Base-by-base conservation (phyloP, 2,888 invertebrate genomes). In the Ommatoiulus sabulosus region DNA sequence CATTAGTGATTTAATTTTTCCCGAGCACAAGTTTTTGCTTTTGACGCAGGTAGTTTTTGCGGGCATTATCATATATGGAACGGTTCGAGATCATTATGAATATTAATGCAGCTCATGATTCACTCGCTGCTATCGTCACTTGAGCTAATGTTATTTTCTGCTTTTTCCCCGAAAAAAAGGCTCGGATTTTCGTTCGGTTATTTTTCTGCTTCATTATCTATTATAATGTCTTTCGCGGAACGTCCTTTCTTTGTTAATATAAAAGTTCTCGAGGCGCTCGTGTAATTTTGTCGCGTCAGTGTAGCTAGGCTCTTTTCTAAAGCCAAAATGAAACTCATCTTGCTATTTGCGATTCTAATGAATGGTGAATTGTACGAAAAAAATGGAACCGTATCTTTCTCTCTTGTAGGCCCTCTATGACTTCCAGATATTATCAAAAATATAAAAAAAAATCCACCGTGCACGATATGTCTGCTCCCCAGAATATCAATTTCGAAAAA, bases 271-370 rank as follows among this genome's bases (percentile, higher is more conserved):
- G 72, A 72, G 72, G 72, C 72, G 72, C 10, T 72, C 72, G 72
- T 24, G 72, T 72, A 72, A 72, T 72, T 72, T 72, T 72, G 72
- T 72, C 72, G 72, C 72, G 72, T 72, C 72, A 72, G 72, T 24
- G 63, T 63, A 63, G 72, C 24, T 63, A 72, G 72, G 24, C 24
- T 24, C 24, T 72, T 52, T 24, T 72, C 72, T 72, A 24, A 72
- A 72, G 72, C 72, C 72, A 72, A 72, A 72, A 72, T 72, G 72
- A 72, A 72, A 72, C 72, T 72, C 72, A 72, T 72, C 72, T 72
- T 24, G 72, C 72, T 72, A 72, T 72, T 72, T 72, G 72, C 72
- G 72, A 72, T 72, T 72, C 72, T 72, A 72, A 72, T 72, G 72
- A 72, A 72, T 72, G 72, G 72, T 72, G 72, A 72, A n/a, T 24